phyloP scores from a whole-genome alignment of 2,888 invertebrate species.

The Amphipoea lucens region DNA sequence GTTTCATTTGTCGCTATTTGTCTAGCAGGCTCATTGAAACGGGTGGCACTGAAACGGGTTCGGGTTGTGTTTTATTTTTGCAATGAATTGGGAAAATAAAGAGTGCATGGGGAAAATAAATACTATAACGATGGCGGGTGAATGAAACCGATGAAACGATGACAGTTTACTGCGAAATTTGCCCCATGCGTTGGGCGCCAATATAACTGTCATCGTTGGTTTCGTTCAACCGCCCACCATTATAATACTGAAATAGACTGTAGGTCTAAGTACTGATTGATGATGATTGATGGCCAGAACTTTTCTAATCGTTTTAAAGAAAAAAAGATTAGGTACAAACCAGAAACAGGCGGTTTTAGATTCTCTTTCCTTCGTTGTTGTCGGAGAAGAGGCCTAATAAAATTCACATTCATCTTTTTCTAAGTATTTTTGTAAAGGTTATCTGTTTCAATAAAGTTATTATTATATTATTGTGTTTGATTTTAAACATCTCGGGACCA shows the following conservation, averaged over 20 bases:
- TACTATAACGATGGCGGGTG: neutral
- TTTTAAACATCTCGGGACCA: too few species aligned
- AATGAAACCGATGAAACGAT: too few species aligned
- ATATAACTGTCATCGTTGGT: too few species aligned
- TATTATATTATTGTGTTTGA: too few species aligned
- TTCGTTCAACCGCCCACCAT: too few species aligned
- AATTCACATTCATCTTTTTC: too few species aligned
- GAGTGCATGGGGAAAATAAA: neutral
- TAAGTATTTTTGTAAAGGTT: too few species aligned
- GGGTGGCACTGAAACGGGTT: slow-evolving; percentile 1
- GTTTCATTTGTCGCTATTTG: slow-evolving; percentile 45
- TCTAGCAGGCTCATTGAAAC: slow-evolving; percentile 30
- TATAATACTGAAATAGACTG: neutral
- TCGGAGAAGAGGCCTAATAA: neutral
- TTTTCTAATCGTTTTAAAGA: neutral
- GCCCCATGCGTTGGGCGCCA: too few species aligned
- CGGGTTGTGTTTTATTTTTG: neutral
- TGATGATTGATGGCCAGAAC: too few species aligned
- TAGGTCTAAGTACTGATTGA: neutral
- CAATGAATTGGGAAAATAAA: neutral
- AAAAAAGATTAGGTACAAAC: neutral
- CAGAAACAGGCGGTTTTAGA: neutral
- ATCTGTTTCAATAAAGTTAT: too few species aligned
- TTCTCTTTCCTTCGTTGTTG: neutral
- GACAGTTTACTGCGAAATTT: too few species aligned